Conservation (phyloP, 2,888 invertebrate species). For the Azorinus chamasolen region DNA sequence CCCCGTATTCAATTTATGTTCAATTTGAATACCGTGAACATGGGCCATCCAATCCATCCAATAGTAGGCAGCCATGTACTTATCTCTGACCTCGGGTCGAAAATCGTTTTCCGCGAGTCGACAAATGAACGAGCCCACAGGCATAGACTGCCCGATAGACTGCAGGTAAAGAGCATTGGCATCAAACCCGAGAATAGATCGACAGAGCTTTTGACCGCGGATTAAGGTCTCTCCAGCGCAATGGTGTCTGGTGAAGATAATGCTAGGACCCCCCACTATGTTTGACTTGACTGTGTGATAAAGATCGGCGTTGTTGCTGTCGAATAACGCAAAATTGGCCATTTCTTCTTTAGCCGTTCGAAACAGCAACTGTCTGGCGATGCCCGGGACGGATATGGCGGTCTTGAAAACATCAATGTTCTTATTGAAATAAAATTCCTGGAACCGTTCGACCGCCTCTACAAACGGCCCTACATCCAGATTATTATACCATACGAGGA, state of each 20-base stretch:
- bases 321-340: slow-evolving; percentile 49
- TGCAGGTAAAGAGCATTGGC: slow-evolving; percentile 58
- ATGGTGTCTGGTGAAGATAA: slow-evolving; percentile 47
- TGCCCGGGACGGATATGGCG: slow-evolving; percentile 59
- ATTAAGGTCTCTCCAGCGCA: slow-evolving; percentile 28
- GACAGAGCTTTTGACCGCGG: slow-evolving; percentile 18
- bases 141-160: slow-evolving; percentile 32
- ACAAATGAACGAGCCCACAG: background rate
- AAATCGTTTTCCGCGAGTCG: background rate
- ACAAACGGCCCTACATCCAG: slow-evolving; percentile 60
- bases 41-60: too few relatives aligned
- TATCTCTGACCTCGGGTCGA: too few relatives aligned
- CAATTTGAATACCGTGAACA: too few relatives aligned
- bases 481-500: slow-evolving; percentile 66
- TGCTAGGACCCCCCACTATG: slow-evolving; percentile 41
- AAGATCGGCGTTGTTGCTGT: slow-evolving; percentile 46
- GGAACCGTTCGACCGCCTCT: slow-evolving; percentile 51
- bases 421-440: slow-evolving; percentile 53
- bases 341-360: slow-evolving; percentile 1
- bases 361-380: slow-evolving; percentile 24
- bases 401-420: slow-evolving; percentile 63
- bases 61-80: too few relatives aligned
- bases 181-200: slow-evolving; percentile 50
- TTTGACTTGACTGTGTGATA: slow-evolving; percentile 50
- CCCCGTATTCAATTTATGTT: background rate